Evolutionary conservation across 2,888 invertebrate genomes (phyloP).

Genomic region (Cephus nigrinus): DNA sequence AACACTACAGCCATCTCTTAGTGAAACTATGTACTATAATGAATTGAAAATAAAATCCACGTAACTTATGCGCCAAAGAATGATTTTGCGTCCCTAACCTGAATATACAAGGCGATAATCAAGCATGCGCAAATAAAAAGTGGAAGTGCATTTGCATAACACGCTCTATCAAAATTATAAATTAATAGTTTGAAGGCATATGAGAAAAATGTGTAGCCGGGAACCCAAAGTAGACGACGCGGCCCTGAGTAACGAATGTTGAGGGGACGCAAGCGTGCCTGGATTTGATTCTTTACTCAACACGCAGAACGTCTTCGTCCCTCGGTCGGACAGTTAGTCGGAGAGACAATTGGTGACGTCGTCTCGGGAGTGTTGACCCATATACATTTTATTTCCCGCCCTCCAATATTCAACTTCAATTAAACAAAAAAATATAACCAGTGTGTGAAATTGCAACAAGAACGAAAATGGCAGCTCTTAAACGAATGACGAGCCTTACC

Average conservation of each 20-base stretch:
- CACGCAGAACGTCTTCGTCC: neutral
- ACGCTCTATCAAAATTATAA: neutral
- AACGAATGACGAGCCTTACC: conserved; percentile 48
- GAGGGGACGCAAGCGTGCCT: neutral
- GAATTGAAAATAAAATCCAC: neutral
- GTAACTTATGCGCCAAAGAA: neutral
- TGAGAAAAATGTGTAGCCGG: neutral
- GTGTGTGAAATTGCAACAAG: neutral
- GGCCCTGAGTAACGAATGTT: neutral
- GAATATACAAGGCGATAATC: neutral
- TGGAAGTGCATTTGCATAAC: neutral
- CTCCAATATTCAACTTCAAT: neutral
- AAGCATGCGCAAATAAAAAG: neutral
- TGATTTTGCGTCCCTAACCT: neutral
- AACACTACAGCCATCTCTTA: neutral
- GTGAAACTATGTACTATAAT: neutral
- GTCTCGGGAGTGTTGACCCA: conserved; percentile 24
- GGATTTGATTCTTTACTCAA: neutral
- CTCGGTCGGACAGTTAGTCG: neutral
- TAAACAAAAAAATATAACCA: neutral
- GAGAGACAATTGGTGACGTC: neutral
- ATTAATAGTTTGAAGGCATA: neutral
- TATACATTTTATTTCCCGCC: conserved; percentile 18
- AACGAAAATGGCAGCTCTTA: conserved; percentile 52
- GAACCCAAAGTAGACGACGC: neutral